phyloP scores from a whole-genome alignment of 2,797 vertebrate genomes.

The Megaceryle alcyon region DNA sequence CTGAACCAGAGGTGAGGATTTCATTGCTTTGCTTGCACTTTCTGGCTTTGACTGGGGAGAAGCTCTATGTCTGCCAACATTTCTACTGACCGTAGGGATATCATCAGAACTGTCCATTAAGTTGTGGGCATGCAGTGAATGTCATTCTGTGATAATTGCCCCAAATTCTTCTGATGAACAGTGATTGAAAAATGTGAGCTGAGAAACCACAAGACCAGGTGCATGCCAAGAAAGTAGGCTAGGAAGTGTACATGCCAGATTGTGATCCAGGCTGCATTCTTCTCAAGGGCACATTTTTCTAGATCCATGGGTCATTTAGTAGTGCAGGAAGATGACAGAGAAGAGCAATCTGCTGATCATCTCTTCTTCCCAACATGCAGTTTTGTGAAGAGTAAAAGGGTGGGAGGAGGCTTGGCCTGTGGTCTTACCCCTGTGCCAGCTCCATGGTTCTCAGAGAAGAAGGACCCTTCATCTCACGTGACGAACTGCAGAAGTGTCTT shows the following conservation, averaged over 20 bases:
- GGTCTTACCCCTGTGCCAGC: neutral
- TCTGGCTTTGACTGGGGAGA: neutral
- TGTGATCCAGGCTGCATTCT: neutral
- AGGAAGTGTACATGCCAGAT: neutral
- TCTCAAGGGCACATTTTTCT: neutral
- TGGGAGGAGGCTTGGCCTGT: neutral
- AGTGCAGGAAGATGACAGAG: neutral
- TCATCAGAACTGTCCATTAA: neutral
- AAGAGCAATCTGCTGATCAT: neutral
- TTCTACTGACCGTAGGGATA: neutral
- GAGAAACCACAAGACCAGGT: neutral
- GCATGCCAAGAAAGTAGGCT: neutral
- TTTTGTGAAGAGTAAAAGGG: neutral
- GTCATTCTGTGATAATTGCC: neutral
- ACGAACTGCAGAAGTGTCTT: neutral
- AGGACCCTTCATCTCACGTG: neutral
- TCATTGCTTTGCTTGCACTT: constrained; percentile 19
- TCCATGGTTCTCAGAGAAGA: neutral
- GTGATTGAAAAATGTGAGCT: neutral
- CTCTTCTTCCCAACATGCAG: neutral
- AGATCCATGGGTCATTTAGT: neutral
- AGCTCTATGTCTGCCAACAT: neutral
- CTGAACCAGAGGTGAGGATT: constrained; percentile 2
- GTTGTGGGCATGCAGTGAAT: neutral
- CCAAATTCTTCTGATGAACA: neutral